phyloP scores from a whole-genome alignment of 2,888 invertebrate species.

The Ptilodon capucinus region DNA sequence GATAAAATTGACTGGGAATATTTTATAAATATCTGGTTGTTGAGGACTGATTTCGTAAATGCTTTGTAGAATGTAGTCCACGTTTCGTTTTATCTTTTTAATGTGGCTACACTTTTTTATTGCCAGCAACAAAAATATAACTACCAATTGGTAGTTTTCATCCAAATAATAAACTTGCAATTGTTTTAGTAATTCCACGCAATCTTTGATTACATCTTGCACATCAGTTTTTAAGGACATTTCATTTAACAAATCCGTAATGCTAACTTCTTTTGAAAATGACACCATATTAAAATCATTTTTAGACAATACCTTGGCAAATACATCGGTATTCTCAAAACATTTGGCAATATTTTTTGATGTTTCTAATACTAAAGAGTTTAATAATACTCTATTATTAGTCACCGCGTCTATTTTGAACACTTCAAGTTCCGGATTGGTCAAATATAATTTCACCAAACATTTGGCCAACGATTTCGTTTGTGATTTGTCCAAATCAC shows the following conservation, averaged over 20 bases:
- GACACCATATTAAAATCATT: constrained; percentile 50
- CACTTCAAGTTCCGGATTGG: constrained; percentile 37
- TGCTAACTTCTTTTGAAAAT: constrained; percentile 48
- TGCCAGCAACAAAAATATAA: constrained; percentile 60
- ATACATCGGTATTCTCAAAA: constrained; percentile 52
- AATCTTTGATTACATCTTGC: constrained; percentile 43
- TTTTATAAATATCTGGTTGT: constrained; percentile 67
- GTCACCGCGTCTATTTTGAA: constrained; percentile 46
- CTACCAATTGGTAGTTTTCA: constrained; percentile 65
- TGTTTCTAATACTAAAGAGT: constrained; percentile 56
- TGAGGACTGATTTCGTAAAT: constrained; percentile 67
- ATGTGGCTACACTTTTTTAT: constrained; percentile 59
- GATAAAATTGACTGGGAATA: constrained; percentile 61
- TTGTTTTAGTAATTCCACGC: constrained; percentile 55
- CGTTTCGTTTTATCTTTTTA: constrained; percentile 56
- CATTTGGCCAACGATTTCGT: constrained; percentile 55
- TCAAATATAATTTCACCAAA: constrained; percentile 50
- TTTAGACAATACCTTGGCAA: constrained; percentile 57
- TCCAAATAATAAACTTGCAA: constrained; percentile 64
- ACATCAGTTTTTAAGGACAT: constrained; percentile 36
- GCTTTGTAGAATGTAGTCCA: constrained; percentile 57
- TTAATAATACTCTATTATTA: constrained; percentile 55
- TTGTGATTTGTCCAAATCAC: constrained; percentile 55
- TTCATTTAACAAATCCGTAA: constrained; percentile 47
- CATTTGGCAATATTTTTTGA: constrained; percentile 54